These are phyloP conservation scores for Nesospiza acunhae DNA, from an alignment of 2,113 vertebrate genomes.

Conservation along the genomic window DNA sequence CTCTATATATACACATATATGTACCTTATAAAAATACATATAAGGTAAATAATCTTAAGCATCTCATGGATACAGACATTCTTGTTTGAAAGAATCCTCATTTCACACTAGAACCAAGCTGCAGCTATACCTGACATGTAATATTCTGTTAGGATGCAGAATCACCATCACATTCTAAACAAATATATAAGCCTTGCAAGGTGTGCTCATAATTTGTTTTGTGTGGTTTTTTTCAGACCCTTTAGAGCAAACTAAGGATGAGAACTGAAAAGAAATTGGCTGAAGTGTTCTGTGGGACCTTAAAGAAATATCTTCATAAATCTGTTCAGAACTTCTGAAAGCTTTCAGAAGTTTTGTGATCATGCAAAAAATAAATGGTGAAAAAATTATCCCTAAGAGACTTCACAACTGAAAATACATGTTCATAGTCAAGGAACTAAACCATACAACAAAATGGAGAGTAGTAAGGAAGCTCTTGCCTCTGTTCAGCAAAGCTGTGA, in stretches of 20 bases:
- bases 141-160: neutral
- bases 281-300: neutral
- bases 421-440: neutral
- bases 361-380: neutral
- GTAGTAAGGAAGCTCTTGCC: neutral
- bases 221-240: rapidly evolving
- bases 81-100: neutral
- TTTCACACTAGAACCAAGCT: neutral
- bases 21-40: neutral
- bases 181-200: neutral
- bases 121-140: neutral
- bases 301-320: neutral
- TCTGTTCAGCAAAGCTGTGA: neutral
- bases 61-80: neutral
- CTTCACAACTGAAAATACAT: neutral
- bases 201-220: neutral
- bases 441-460: neutral
- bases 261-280: neutral
- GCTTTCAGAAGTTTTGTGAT: neutral
- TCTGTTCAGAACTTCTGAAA: neutral
- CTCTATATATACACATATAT: neutral
- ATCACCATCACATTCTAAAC: neutral
- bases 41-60: neutral
- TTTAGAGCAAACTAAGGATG: neutral
- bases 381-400: neutral